Evolutionary conservation across 2,113 vertebrate genomes (phyloP), one percentile per base, ranked within the genome.

Genomic region (Nibea coibor): DNA sequence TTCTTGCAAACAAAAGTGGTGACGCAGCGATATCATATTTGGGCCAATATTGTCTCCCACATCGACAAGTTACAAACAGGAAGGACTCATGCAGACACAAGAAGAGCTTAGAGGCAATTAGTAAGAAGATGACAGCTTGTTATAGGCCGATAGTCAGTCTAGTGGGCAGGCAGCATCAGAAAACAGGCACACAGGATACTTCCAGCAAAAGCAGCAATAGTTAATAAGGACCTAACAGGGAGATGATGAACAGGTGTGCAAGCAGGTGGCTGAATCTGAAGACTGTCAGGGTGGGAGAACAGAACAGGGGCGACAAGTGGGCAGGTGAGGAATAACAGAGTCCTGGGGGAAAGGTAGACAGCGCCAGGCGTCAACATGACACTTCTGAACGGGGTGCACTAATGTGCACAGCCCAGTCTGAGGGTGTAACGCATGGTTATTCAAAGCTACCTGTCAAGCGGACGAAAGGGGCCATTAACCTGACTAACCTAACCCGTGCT

Each of bases 181-280:
- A 54, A 50, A 50, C 42, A 43, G 48, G 28, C 22, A 47, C 26
- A 17, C 14, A 15, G n/a, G 24, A 58, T 10, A 10, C 58, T 53
- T 66, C 24, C 35, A 59, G 35, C 45, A 48, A 11, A 3, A 45
- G 43, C 17, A 35, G 10, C n/a, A 5, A 14, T 3, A 57, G 64
- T 65, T 82, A 82, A 74, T 62, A 10, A 67, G 64, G 57, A 54
- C n/a, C 51, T 85, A 31, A 67, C 24, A 22, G 43, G 26, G 26
- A 63, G 48, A 53, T 1, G 7, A 43, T 45, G 54, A 87, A 24
- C 85, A 85, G 79, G 77, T 83, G 76, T 75, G 42, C 14, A 64
- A 68, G 85, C 82, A 85, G 75, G 72, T 77, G 82, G 68, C 82
- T 39, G 42, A 77, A 74, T 77, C 26, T 58, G 58, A 82, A 72